These are phyloP conservation scores for Alitta virens DNA, from an alignment of 2,888 invertebrate species.

Conservation along the genomic window DNA sequence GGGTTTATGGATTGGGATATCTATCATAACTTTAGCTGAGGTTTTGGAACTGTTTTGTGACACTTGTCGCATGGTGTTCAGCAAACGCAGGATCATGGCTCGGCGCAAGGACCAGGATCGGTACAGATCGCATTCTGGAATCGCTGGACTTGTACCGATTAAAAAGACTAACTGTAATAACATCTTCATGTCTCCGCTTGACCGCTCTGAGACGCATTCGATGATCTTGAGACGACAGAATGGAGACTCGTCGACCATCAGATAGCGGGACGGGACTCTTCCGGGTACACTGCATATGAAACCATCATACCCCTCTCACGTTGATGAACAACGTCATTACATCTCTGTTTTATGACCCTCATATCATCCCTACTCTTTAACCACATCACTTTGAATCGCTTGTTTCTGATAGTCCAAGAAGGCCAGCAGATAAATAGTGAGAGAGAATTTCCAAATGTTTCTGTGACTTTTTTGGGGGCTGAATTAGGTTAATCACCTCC, in stretches of 20 bases:
- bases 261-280: conserved; percentile 4
- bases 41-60: conserved; percentile 25
- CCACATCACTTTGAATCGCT: no score
- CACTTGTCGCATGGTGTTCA: conserved; percentile 5
- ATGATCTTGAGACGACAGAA: conserved; percentile 14
- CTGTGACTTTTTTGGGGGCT: no score
- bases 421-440: no score
- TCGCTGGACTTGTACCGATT: neutral
- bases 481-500: no score
- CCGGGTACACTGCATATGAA: no score
- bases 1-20: conserved; percentile 31
- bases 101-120: neutral
- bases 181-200: conserved; percentile 9
- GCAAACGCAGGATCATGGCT: neutral
- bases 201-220: conserved; percentile 4
- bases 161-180: conserved; percentile 14
- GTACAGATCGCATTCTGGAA: neutral
- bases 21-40: conserved; percentile 29
- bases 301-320: no score
- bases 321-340: no score
- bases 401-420: no score
- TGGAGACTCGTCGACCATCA: neutral
- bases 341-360: no score
- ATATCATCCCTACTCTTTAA: no score
- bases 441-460: no score